Evolutionary conservation across 2,113 vertebrate species (phyloP).

Genomic region (Petrocephalus zakoni): DNA sequence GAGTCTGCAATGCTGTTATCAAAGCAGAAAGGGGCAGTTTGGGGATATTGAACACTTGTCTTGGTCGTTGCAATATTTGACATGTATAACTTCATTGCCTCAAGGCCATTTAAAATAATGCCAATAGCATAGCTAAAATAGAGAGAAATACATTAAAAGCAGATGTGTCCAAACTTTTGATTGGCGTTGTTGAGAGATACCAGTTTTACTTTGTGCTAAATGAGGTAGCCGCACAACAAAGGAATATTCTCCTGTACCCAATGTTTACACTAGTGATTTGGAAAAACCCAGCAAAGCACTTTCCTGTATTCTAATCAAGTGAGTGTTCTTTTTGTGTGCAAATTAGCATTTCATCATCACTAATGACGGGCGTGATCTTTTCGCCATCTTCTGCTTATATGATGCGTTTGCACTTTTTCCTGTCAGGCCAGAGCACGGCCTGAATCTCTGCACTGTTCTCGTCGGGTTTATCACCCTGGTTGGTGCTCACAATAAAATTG

Average conservation of each 20-base stretch:
- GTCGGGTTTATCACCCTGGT: neutral
- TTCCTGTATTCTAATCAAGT: neutral
- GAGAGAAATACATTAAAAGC: neutral
- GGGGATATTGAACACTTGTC: neutral
- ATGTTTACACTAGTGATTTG: neutral
- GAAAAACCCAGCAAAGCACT: neutral
- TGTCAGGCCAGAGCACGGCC: neutral
- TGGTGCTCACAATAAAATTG: neutral
- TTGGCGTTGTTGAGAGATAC: neutral
- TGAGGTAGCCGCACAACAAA: neutral
- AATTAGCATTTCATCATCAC: neutral
- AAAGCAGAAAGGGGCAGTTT: neutral
- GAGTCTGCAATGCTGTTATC: neutral
- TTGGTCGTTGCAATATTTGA: neutral
- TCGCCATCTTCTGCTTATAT: neutral
- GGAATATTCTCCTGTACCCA: neutral
- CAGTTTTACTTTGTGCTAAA: neutral
- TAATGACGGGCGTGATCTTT: neutral
- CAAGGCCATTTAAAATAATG: neutral
- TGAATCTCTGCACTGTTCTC: neutral
- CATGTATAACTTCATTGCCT: neutral
- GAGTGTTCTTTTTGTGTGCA: neutral
- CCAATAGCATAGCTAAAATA: neutral
- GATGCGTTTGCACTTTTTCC: neutral
- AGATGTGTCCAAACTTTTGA: no score